phyloP scores from a whole-genome alignment of 2,797 vertebrate species.

The Cyprinodon diabolis region DNA sequence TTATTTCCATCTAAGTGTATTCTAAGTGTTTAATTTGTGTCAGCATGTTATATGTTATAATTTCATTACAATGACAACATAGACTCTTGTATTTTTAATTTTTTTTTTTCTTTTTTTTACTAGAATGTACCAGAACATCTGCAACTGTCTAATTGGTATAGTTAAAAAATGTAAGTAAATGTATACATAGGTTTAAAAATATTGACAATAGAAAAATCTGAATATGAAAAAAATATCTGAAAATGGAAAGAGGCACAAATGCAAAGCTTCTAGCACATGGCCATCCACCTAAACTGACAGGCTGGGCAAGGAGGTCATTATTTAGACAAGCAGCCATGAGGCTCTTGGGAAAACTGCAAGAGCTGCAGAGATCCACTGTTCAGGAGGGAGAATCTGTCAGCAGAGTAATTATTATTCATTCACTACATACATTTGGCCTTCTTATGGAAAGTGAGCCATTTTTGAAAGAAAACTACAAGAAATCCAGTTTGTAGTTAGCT shows the following conservation, averaged over 20 bases:
- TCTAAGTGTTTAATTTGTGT: too few relatives aligned
- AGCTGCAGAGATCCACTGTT: neutral
- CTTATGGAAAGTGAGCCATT: neutral
- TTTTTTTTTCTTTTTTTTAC: too few relatives aligned
- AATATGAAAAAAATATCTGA: too few relatives aligned
- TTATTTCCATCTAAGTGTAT: too few relatives aligned
- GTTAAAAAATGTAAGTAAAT: neutral
- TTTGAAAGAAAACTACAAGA: neutral
- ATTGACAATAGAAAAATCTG: neutral
- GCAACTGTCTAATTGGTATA: neutral
- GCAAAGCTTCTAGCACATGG: neutral
- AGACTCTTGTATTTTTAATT: too few relatives aligned
- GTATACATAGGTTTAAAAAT: neutral
- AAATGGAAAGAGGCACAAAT: too few relatives aligned
- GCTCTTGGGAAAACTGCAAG: neutral
- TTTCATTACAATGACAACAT: too few relatives aligned
- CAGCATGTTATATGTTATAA: too few relatives aligned
- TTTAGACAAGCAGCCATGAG: slow-evolving; percentile 2
- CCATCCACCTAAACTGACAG: slow-evolving; percentile 1
- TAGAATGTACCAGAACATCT: neutral
- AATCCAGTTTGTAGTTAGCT: neutral
- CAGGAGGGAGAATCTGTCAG: slow-evolving; percentile 2
- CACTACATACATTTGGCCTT: neutral
- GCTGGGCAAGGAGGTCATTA: slow-evolving; percentile 1
- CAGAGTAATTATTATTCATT: neutral